Base-by-base conservation (phyloP, 1,140 invertebrate genomes). In the Varroa destructor region DNA sequence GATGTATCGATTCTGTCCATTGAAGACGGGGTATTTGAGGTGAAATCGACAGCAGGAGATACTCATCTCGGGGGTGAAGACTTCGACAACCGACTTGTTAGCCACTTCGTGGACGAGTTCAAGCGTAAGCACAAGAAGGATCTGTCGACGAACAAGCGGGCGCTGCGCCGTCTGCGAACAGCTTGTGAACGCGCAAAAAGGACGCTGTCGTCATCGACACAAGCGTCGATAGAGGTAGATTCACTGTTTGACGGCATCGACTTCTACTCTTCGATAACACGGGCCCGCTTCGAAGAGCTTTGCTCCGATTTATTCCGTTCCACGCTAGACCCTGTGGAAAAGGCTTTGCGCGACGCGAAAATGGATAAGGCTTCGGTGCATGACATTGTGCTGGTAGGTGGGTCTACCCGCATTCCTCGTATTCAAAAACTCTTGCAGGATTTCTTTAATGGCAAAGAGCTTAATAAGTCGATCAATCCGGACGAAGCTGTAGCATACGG, bases 101-200 rank as follows among this genome's bases (percentile, higher is more conserved):
- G 75, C 55, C 74, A 77, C 71, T 77, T 75, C 57, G 70, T 75
- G 12, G 72, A 78, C 2, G 78, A 78, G 61, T 78, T 79, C 74
- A 72, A 73, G 70, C 70, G 74, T 36, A 77, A 79, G 72, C 72
- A 76, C 56, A 76, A 78, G 72, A 74, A 74, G 61, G 76, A 78
- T 56, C 51, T 77, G 25, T 72, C 58, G 5, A 54, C 51, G 46
- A 75, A 75, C 71, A 55, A 54, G 55, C 55, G 73, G 10, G 74
- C 76, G n/a, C 40, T 77, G 1, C 73, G 82, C 77, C 86, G 93
- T 79, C 81, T 97, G 71, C 84, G 92, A 74, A 96, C 91, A 1
- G 89, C 91, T 51, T 96, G 91, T 78, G 93, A 97, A 81, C 84
- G 91, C 73, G 93, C 93, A 72, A 97, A 97, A 84, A 84, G 93